Conservation (phyloP, 1,140 invertebrate species). For the Drosophila mayri region DNA sequence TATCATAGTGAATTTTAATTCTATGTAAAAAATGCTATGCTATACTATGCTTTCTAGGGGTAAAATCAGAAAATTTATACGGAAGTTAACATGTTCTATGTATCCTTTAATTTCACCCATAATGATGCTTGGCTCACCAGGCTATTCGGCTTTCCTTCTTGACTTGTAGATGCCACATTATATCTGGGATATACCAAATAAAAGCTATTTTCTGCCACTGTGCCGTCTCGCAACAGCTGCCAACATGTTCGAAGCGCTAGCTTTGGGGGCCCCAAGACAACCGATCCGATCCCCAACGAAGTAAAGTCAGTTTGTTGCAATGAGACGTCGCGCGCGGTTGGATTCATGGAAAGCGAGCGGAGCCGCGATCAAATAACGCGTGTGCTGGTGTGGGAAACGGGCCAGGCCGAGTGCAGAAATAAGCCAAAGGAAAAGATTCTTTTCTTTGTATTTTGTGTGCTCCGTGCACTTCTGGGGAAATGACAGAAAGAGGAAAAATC, state of each 20-base stretch:
- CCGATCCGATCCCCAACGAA: constrained; percentile 8
- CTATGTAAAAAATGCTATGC: not conserved
- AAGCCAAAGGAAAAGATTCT: constrained; percentile 26
- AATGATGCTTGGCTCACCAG: too few species aligned
- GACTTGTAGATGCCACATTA: not conserved
- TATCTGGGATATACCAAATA: not conserved
- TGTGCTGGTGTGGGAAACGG: constrained; percentile 61
- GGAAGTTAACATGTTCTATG: too few species aligned
- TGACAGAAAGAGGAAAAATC: constrained; percentile 39
- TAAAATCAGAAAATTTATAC: too few species aligned
- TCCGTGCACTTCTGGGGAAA: constrained; percentile 61
- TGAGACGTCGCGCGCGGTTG: constrained; percentile 61
- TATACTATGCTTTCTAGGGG: too few species aligned
- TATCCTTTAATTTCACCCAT: too few species aligned
- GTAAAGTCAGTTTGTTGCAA: constrained; percentile 37
- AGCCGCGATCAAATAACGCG: constrained; percentile 35
- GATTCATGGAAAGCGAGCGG: constrained; percentile 63
- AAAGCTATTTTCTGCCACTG: constrained; percentile 2
- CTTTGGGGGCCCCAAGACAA: not conserved
- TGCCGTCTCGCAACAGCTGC: constrained; percentile 21
- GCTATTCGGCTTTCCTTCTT: not conserved
- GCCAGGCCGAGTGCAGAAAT: constrained; percentile 46
- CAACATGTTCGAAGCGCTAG: constrained; percentile 56
- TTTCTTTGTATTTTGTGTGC: constrained; percentile 40
- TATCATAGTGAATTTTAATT: not conserved